phyloP scores from a whole-genome alignment of 2,888 invertebrate species.

The Meta bourneti region DNA sequence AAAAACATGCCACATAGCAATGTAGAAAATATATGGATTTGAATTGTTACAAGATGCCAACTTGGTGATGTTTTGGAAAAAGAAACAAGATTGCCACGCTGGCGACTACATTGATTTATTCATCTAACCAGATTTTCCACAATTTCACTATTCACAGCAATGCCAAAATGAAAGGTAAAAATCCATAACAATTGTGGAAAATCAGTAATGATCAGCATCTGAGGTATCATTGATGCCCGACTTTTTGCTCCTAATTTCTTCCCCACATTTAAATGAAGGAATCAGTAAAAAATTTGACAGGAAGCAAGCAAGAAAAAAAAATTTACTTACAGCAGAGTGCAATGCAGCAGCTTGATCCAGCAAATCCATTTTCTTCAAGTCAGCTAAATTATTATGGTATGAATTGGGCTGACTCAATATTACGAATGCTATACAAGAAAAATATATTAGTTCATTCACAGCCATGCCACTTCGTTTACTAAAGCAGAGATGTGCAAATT shows the following conservation, averaged over 20 bases:
- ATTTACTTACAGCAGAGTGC: background rate
- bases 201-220: background rate
- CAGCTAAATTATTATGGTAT: constrained; percentile 29
- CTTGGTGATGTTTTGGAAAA: too few species aligned
- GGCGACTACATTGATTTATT: too few species aligned
- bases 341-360: constrained; percentile 22
- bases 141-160: background rate
- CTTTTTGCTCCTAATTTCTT: background rate
- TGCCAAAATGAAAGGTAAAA: background rate
- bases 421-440: constrained; percentile 22
- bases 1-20: too few species aligned
- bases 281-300: too few species aligned
- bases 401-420: constrained; percentile 38
- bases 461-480: too few species aligned
- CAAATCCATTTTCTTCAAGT: constrained; percentile 14
- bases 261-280: background rate
- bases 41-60: too few species aligned
- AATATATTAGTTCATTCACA: background rate
- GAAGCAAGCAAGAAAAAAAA: background rate
- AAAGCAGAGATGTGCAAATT: too few species aligned
- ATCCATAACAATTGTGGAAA: too few species aligned
- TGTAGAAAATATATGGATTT: too few species aligned
- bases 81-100: too few species aligned
- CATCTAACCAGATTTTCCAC: background rate
- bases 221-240: background rate